Evolutionary conservation across 2,113 vertebrate species (phyloP), one percentile per base, ranked within the genome.

Genomic region (Marcusenius ussheri): DNA sequence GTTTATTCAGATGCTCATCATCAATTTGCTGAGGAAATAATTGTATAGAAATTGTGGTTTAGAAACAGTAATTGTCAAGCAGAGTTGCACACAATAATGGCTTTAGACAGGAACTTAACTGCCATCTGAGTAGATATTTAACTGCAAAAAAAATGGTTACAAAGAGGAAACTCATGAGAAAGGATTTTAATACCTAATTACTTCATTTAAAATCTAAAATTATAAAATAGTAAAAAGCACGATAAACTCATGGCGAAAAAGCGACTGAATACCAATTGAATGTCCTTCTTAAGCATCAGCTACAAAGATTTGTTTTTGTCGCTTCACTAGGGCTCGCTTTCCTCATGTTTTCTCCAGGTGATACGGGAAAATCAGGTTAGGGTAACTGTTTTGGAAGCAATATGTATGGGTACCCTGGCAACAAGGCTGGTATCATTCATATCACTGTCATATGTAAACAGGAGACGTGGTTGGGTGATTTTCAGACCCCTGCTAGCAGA

Each of bases 381-480:
- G 51, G 62, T 86, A n/a, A n/a, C 27, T 89, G 80, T 89, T 89
- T 80, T 86, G 50, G 35, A 88, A 53, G 84, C 35, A 85, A 17
- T 47, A 45, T 84, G 88, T 83, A 1, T 83, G 87, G 90, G 39
- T 91, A 85, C 70, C 5, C 0, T 17, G 46, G 31, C 70, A 66
- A 89, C 91, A 83, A 80, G 42, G 8, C 42, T 7, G 27, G 62
- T 35, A 70, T 89, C 80, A 31, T 27, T 7, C 42, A 74, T 35
- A 70, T 89, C 80, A 31, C 50, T 83, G 89, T 49, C 87, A 87
- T 92, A 56, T 87, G 91, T 90, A 93, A 94, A 93, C 93, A 93
- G 90, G 89, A 91, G 91, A 93, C 89, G 86, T 0, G 46, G 90
- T 92, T 46, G 51, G 85, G 77, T 92, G 91, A 87, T 88, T 93